Evolutionary conservation across 2,888 invertebrate genomes (phyloP), one percentile per base, ranked within the genome.

Genomic region (Hirtodrosophila confusa): DNA sequence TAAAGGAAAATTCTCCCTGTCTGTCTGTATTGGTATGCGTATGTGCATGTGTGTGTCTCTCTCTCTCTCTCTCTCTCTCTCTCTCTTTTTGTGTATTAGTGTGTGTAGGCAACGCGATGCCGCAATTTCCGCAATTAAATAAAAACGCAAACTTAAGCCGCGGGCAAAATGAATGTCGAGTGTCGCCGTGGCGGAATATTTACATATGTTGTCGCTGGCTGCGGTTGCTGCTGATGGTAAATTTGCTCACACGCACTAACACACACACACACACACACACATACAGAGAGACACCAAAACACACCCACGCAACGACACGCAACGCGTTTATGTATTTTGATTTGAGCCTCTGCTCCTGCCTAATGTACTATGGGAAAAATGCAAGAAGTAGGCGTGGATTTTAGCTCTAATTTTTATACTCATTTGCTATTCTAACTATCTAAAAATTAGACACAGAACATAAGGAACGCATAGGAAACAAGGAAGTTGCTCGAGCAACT

Each of bases 111-210:
- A 66, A 66, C 67, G 78, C 76, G 77, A 68, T 72, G 86, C 83
- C 83, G 69, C 83, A 84, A 87, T 87, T 84, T 87, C 88, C 83
- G 83, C 83, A 84, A 84, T 87, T 84, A 84, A 84, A 84, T 87
- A 84, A 84, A 87, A 84, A 84, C 88, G 86, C 82, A 84, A 84
- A 84, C 83, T 87, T 82, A 82, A 87, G 83, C 88, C 75, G 69
- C 78, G 55, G 64, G 73, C 43, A 54, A 64, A 75, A 66, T 58
- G 79, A 86, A 83, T 80, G 83, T 71, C 60, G 86, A 88, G 86
- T 75, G 77, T 88, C 75, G 78, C 75, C 67, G 61, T 55, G 69
- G 83, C 80, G 69, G 69, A 75, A 76, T 80, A 86, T 83, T 83
- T 80, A 80, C 84, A 86, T 83, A 84, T 69, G 61, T 49, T 55